Evolutionary conservation across 2,797 vertebrate genomes (phyloP), one percentile per base, ranked within the genome.

Genomic region (Syngnathus acus): DNA sequence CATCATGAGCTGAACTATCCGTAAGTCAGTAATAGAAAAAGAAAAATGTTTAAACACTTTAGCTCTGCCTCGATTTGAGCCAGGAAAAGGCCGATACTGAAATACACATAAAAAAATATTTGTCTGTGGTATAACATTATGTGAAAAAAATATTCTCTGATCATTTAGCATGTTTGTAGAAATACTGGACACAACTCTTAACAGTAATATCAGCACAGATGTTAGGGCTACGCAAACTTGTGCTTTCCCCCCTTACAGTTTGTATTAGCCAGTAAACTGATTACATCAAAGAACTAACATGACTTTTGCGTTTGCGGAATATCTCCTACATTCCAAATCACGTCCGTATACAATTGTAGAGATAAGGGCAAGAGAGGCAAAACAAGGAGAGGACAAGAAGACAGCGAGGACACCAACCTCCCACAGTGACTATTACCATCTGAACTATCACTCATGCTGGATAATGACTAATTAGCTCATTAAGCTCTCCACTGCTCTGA

Each of bases 391-490:
- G 37, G 16, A 39, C 40, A 19, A 61, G 38, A n/a, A 61, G 38
- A 61, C 10, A 61, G 58, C 19, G 39, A 21, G 58, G 58, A 40
- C 19, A 42, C 9, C 58, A 61, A 42, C 40, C 58, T 61, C 38
- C 55, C 55, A 58, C 26, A 61, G 58, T 61, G 58, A 61, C 58
- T 61, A 61, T 61, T 61, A 42, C 58, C 38, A 61, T 61, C 38
- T 13, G 19, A 40, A 40, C 58, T 40, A 60, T 60, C 38, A 58
- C 55, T 61, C 58, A 61, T 40, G 39, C 38, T 17, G 38, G 38
- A 61, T 40, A 40, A 40, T 42, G 37, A 40, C 38, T 61, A 40
- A 61, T 40, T 21, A 21, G 11, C 39, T 61, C 38, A 42, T 61
- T 61, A 42, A 21, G 19, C 58, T 62, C 42, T 62, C 21, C 40